Conservation (phyloP, 2,113 vertebrate genomes). For the Hepsetus odoe region DNA sequence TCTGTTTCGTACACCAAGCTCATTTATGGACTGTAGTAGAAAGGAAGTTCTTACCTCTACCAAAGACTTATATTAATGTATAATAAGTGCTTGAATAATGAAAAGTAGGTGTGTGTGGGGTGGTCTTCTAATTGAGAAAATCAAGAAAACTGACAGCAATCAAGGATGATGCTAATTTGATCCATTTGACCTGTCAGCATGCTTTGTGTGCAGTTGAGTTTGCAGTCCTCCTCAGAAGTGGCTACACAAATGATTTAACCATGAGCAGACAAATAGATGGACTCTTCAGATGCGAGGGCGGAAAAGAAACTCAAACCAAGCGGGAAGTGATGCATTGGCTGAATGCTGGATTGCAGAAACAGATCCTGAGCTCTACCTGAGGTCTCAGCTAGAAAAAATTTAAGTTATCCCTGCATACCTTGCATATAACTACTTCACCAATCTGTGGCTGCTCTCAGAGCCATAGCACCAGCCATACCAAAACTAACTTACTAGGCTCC, state of each 20-base stretch:
- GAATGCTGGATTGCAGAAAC: constrained; percentile 50
- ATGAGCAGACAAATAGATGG: constrained; percentile 5
- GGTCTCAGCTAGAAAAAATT: background rate
- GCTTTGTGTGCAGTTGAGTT: constrained; percentile 11
- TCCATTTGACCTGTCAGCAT: constrained; percentile 14
- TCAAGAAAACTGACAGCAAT: constrained; percentile 12
- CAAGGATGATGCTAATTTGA: constrained; percentile 30
- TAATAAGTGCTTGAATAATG: background rate
- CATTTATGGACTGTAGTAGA: background rate
- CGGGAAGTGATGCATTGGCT: constrained; percentile 32
- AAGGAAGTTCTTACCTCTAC: background rate
- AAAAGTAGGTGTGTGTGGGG: background rate
- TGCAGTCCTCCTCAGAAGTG: background rate
- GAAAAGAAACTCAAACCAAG: constrained; percentile 32
- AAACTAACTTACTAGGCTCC: background rate
- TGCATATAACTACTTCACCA: background rate
- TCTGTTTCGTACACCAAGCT: background rate
- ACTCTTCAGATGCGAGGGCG: constrained; percentile 25
- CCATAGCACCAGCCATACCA: background rate
- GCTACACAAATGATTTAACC: constrained; percentile 30
- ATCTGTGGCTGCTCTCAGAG: background rate
- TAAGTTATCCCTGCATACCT: background rate
- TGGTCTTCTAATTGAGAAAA: background rate
- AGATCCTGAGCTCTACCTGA: constrained; percentile 21
- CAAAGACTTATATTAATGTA: background rate